These are phyloP conservation scores for Tyto alba DNA, from an alignment of 2,113 vertebrate species.

Conservation along the genomic window DNA sequence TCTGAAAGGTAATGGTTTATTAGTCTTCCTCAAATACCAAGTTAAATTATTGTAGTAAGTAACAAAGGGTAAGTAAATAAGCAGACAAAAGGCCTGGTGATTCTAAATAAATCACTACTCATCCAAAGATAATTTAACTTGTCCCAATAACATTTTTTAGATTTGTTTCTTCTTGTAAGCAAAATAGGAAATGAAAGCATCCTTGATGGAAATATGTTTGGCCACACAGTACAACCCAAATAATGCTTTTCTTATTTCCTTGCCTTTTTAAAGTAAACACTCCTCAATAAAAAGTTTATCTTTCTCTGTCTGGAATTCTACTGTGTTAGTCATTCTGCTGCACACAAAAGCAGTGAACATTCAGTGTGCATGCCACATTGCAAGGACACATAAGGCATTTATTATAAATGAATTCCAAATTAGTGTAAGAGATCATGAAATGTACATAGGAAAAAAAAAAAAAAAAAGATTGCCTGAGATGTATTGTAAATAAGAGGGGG, in stretches of 20 bases:
- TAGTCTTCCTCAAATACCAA: not conserved
- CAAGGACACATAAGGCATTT: slow-evolving; percentile 76
- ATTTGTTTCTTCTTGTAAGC: slow-evolving; percentile 1
- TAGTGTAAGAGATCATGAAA: slow-evolving; percentile 72
- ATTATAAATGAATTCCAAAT: slow-evolving; percentile 78
- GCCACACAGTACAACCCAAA: not conserved
- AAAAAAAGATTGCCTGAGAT: slow-evolving; percentile 8
- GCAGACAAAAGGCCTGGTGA: not conserved
- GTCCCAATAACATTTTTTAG: not conserved
- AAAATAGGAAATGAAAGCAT: slow-evolving; percentile 40
- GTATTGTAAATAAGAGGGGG: slow-evolving; percentile 56
- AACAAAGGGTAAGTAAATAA: not conserved
- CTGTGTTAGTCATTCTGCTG: slow-evolving; percentile 51
- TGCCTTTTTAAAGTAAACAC: slow-evolving; percentile 47
- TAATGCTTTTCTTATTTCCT: slow-evolving; percentile 49
- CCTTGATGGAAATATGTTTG: not conserved
- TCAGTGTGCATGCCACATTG: slow-evolving; percentile 23
- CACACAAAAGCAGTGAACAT: slow-evolving; percentile 48
- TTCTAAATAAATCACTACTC: not conserved
- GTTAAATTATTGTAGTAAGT: not conserved
- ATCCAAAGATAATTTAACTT: not conserved
- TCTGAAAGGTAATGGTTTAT: not conserved
- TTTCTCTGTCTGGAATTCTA: slow-evolving; percentile 68
- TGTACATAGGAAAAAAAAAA: slow-evolving; percentile 42
- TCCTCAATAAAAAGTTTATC: slow-evolving; percentile 42